Base-by-base conservation (phyloP, 2,888 invertebrate genomes). In the Cyaniris semiargus region DNA sequence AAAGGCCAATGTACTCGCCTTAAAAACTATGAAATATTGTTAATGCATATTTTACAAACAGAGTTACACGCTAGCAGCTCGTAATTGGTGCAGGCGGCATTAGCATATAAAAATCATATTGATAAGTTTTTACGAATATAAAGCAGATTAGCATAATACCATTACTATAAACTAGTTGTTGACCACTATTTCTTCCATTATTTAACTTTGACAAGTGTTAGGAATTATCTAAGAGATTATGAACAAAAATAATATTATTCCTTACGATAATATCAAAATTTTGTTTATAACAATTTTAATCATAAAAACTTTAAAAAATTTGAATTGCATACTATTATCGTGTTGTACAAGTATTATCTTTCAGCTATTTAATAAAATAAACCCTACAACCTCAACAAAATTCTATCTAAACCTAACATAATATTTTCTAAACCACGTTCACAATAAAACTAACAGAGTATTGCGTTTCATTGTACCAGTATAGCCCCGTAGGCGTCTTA, bases 11-110 rank as follows among this genome's bases (percentile, higher is more conserved):
- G 71, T 38, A 21, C 71, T 44, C 0, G 8, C 6, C 18, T 58
- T 58, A 70, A 31, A 27, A 70, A 27, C 15, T 70, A 8, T 70
- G n/a, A 71, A 38, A 34, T 34, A 71, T 71, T 21, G 60, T 60
- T 34, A 31, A 21, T 72, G 44, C 44, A 38, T 44, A 48, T 72
- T 48, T 15, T 15, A 48, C 23, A 38, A 72, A 48, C 44, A 72
- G 44, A 72, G 21, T 48, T 48, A 72, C 72, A 72, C 72, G 72
- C 48, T 44, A 72, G 21, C 44, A 72, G 21, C 44, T 38, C 3
- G 23, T 72, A 72, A 72, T 72, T 72, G 72, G 44, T 34, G 38
- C 72, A 72, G 48, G 72, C 72, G 23, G 44, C 38, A 72, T 72
- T 44, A 44, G 21, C 21, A 44, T 72, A 72, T 72, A 44, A 72